Evolutionary conservation across 2,113 vertebrate species (phyloP), one percentile per base, ranked within the genome.

Genomic region (Mesocricetus auratus): DNA sequence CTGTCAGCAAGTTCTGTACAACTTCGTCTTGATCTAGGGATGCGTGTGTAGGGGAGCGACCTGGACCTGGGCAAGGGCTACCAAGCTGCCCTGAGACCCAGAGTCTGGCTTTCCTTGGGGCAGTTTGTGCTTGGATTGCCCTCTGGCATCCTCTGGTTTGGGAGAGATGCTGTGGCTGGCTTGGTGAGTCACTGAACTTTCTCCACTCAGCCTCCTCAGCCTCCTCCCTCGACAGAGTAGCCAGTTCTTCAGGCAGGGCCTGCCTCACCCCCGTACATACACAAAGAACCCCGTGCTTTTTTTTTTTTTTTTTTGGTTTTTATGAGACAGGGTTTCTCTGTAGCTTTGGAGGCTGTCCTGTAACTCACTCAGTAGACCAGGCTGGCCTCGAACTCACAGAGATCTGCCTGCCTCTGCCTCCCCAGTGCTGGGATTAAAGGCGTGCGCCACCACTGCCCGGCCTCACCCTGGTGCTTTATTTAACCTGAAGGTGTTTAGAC

Each of bases 11-110:
- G 66, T 45, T 16, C 31, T 95, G 93, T 85, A 75, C 86, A 1
- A 62, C 96, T 78, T 81, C 83, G 64, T 75, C 90, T 97, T 89
- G 8, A 50, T 85, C 89, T 90, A 12, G 79, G 93, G 21, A 31
- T 0, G 8, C 1, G 31, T 60, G 36, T 7, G 1, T 47, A 47
- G 4, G 47, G 4, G 78, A 78, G 29, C 17, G 12, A 47, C 56
- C 0, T 29, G 39, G 81, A 29, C 77, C 24, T 26, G 2, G 6
- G 0, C 22, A 60, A 73, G 3, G 60, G 13, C 5, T 45, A 33
- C 42, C 19, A 75, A 75, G 66, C 26, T 68, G 24, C 33, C 50
- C n/a, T 2, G 53, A 91, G 56, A 64, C 82, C 81, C n/a, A 1
- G 1, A 75, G 7, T 10, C 50, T 6, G 1, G 17, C 60, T 42